Evolutionary conservation across 53 echinoderm and acorn worm species (phyloP).

Genomic region (Luidia sarsii): DNA sequence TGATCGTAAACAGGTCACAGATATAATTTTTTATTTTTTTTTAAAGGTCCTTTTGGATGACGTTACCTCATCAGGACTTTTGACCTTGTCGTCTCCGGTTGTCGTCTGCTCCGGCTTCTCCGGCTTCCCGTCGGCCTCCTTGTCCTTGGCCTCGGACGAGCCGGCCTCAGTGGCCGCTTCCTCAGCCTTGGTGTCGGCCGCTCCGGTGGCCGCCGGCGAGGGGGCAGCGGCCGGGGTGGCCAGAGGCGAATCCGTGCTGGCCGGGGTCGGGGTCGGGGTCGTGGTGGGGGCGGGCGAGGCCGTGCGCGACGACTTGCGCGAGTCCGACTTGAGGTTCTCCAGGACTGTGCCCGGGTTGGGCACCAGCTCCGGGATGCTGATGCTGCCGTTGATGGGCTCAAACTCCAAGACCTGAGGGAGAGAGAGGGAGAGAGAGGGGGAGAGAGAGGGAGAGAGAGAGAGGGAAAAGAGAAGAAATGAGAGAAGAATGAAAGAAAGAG

Average conservation of each 20-base stretch:
- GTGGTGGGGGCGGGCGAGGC: slow-evolving; percentile 95
- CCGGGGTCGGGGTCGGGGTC: slow-evolving; percentile 48
- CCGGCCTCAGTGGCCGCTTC: slow-evolving; percentile 26
- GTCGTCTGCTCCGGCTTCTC: neutral
- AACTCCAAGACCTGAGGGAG: slow-evolving; percentile 89
- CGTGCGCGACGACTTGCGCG: slow-evolving; percentile 85
- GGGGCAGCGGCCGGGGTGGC: neutral
- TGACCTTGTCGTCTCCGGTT: neutral
- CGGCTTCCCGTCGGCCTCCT: slow-evolving; percentile 5
- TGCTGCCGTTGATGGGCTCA: slow-evolving; percentile 95
- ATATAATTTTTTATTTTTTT: no score
- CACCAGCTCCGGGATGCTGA: slow-evolving; percentile 89
- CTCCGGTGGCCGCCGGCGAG: slow-evolving; percentile 42
- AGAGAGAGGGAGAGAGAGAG: no score
- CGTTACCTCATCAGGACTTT: no score
- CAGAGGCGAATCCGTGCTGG: slow-evolving; percentile 9
- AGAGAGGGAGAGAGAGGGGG: neutral
- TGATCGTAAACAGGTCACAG: no score
- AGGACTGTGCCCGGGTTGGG: slow-evolving; percentile 66
- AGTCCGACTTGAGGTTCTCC: slow-evolving; percentile 66
- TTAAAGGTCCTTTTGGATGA: no score
- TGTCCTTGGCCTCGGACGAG: slow-evolving; percentile 25
- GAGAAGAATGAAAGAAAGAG: no score
- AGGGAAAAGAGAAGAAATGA: no score
- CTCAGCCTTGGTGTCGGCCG: slow-evolving; percentile 65